Evolutionary conservation across 2,888 invertebrate genomes (phyloP).

Genomic region (Aphrophora alni): DNA sequence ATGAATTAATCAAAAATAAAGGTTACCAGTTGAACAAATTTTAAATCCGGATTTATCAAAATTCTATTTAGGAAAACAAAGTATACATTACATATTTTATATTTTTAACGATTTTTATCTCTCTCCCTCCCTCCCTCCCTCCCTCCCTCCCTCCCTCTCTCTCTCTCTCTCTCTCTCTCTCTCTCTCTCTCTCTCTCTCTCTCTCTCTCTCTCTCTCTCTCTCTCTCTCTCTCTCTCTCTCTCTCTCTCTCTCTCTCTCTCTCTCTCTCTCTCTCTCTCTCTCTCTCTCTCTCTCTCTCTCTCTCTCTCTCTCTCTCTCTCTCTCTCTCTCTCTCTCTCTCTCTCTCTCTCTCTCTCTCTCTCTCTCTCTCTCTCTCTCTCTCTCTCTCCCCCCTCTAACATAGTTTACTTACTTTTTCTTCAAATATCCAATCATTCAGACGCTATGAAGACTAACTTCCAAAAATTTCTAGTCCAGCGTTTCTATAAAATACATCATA

Average conservation of each 20-base stretch:
- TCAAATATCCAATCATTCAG: too few species aligned
- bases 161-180: neutral
- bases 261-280: neutral
- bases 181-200: neutral
- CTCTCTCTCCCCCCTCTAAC: too few species aligned
- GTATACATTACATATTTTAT: too few species aligned
- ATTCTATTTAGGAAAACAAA: too few species aligned
- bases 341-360: slow-evolving; percentile 9
- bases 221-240: neutral
- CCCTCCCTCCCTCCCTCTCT: neutral
- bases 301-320: neutral
- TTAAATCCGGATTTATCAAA: too few species aligned
- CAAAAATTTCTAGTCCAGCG: too few species aligned
- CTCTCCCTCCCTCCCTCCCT: slow-evolving; percentile 2
- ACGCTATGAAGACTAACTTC: too few species aligned
- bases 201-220: slow-evolving; percentile 7
- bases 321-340: slow-evolving; percentile 13
- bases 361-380: slow-evolving; percentile 1
- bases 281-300: neutral
- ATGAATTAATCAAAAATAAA: too few species aligned
- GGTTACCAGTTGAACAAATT: too few species aligned
- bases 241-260: neutral
- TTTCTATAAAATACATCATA: too few species aligned
- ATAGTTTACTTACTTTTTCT: too few species aligned
- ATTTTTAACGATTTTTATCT: too few species aligned